A percentile compares a stretch with the other conserved stretches of the same genome.
phyloP scores from a whole-genome alignment of 2,113 vertebrate species.

The Xenotilapia leptura region DNA sequence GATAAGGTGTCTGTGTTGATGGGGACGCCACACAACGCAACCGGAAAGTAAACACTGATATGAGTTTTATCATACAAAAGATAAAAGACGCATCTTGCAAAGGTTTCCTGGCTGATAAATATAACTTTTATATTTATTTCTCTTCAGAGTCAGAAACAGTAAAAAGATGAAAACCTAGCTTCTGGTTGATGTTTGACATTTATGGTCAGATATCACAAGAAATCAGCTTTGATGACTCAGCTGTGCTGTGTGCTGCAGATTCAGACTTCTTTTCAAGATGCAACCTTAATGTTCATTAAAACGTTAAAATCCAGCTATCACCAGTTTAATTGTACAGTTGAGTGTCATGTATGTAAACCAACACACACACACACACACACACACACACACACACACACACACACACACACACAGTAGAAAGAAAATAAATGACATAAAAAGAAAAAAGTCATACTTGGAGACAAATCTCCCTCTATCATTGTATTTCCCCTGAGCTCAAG shows the following conservation, averaged over 20 bases:
- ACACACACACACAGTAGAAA: not conserved
- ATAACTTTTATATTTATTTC: not conserved
- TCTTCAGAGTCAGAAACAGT: not conserved
- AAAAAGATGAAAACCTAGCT: not conserved
- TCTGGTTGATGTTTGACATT: conserved; percentile 37
- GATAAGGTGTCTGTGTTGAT: not conserved
- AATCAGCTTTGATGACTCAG: conserved; percentile 8
- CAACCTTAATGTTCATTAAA: not conserved
- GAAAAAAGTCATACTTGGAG: not conserved
- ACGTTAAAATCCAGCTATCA: not conserved
- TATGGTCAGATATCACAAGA: conserved; percentile 27
- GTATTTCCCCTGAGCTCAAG: not conserved
- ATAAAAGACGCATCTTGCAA: not conserved
- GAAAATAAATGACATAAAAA: not conserved
- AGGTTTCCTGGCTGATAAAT: conserved; percentile 6
- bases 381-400: not conserved
- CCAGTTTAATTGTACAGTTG: not conserved
- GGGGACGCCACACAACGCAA: not conserved
- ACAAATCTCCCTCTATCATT: not conserved
- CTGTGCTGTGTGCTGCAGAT: not conserved
- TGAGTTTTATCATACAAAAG: not conserved
- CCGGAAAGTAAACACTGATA: not conserved
- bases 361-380: not conserved
- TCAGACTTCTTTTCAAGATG: not conserved
- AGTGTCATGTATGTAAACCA: not conserved